These are phyloP conservation scores for Eucera pruinosa DNA, from an alignment of 2,888 invertebrate genomes.

Conservation along the genomic window DNA sequence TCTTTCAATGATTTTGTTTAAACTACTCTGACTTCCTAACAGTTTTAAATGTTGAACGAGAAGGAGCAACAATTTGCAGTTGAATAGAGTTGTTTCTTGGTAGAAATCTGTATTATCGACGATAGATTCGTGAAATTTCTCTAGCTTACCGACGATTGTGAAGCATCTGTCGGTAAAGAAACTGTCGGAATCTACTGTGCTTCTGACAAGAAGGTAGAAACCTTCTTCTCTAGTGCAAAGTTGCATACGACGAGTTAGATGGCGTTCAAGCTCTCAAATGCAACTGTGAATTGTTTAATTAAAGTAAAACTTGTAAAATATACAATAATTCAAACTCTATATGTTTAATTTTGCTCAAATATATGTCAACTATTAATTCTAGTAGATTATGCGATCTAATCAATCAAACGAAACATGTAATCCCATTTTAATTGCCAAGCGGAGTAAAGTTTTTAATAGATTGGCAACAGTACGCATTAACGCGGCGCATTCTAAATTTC, in stretches of 20 bases:
- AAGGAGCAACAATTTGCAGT: not conserved
- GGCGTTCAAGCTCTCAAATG: not conserved
- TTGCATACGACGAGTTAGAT: slow-evolving; percentile 4
- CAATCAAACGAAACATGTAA: not conserved
- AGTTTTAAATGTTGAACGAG: no score
- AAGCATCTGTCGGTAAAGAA: slow-evolving; percentile 43
- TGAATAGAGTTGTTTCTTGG: not conserved
- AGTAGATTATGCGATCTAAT: not conserved
- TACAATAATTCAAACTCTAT: not conserved
- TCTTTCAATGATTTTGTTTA: no score
- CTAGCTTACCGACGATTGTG: not conserved
- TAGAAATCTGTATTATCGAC: slow-evolving; percentile 35
- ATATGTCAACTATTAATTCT: no score
- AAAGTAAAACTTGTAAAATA: not conserved
- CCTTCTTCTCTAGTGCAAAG: not conserved
- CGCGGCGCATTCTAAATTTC: not conserved
- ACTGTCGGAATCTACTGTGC: slow-evolving; percentile 5
- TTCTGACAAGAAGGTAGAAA: slow-evolving; percentile 11
- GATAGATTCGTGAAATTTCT: not conserved
- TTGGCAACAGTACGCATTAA: not conserved
- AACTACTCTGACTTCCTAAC: fast-evolving
- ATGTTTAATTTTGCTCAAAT: not conserved
- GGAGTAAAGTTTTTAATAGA: not conserved
- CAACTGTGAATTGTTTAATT: no score
- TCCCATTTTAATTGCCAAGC: not conserved